A percentile compares a stretch with the other conserved stretches of the same genome.
phyloP scores from a whole-genome alignment of 1,140 invertebrate species.

The Heliconius melpomene region DNA sequence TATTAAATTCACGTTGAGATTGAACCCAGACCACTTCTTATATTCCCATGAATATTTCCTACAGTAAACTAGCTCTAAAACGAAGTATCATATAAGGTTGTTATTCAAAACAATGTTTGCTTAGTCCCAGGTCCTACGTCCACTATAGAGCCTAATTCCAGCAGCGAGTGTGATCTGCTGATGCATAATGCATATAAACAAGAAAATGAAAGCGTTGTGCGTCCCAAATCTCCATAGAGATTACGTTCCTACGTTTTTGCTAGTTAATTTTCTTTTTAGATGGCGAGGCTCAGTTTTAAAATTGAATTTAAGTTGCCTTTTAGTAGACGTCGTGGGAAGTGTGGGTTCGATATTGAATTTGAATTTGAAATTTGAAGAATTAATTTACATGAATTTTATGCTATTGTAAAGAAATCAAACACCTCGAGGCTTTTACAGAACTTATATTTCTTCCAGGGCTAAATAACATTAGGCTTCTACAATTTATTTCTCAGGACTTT shows the following conservation, averaged over 20 bases:
- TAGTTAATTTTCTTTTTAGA: background rate
- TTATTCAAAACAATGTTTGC: background rate
- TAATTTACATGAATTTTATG: too few species aligned
- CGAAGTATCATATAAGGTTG: background rate
- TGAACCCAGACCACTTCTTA: too few species aligned
- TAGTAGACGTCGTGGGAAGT: background rate
- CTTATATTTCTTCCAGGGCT: too few species aligned
- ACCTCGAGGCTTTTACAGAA: too few species aligned
- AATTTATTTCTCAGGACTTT: too few species aligned
- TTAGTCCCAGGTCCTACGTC: background rate
- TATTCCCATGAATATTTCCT: too few species aligned
- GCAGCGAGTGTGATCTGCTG: slow-evolving; percentile 19
- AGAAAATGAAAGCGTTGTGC: slow-evolving; percentile 19
- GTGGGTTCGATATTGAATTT: background rate
- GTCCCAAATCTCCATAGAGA: slow-evolving; percentile 25
- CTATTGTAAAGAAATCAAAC: too few species aligned
- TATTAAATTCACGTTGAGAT: too few species aligned
- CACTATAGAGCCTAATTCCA: slow-evolving; percentile 10
- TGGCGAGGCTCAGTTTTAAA: background rate
- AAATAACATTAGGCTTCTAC: too few species aligned
- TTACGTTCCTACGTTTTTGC: slow-evolving; percentile 19
- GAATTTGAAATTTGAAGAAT: too few species aligned
- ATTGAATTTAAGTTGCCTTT: background rate
- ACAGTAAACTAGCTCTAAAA: too few species aligned
- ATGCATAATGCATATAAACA: slow-evolving; percentile 22